Conservation (phyloP, 2,888 invertebrate species). For the Andrena chrysosceles region DNA sequence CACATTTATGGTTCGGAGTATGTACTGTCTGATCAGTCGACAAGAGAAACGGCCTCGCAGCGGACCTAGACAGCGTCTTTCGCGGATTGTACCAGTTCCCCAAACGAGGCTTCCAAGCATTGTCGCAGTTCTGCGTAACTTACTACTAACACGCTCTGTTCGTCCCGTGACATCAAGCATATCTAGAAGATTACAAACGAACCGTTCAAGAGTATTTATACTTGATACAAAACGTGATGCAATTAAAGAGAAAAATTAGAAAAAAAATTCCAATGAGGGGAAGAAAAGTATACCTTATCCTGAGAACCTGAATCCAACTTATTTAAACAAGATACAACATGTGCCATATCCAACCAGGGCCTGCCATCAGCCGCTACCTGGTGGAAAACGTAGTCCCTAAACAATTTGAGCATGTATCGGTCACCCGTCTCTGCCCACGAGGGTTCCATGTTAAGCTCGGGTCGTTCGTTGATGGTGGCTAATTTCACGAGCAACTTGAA, state of each 20-base stretch:
- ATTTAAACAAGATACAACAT: slow-evolving; percentile 97
- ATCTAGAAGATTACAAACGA: slow-evolving; percentile 87
- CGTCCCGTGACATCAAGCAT: slow-evolving; percentile 97
- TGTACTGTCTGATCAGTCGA: slow-evolving; percentile 62
- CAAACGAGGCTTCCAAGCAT: slow-evolving; percentile 96
- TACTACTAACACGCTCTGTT: slow-evolving; percentile 97
- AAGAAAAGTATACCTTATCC: slow-evolving; percentile 88
- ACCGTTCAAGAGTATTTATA: neutral
- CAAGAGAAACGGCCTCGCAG: slow-evolving; percentile 27
- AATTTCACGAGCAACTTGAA: slow-evolving; percentile 96
- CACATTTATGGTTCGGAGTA: slow-evolving; percentile 82
- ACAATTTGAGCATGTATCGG: slow-evolving; percentile 98
- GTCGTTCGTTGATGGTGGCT: slow-evolving; percentile 97
- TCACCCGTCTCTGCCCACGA: slow-evolving; percentile 99
- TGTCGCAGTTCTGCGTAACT: slow-evolving; percentile 98
- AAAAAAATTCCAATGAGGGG: neutral
- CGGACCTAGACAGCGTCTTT: slow-evolving; percentile 79
- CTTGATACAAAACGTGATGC: too few relatives aligned
- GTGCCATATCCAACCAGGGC: slow-evolving; percentile 98
- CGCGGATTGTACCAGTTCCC: slow-evolving; percentile 90
- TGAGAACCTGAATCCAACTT: slow-evolving; percentile 94
- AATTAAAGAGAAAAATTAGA: neutral
- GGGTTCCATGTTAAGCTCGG: slow-evolving; percentile 97
- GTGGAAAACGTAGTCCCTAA: slow-evolving; percentile 99
- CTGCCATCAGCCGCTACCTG: slow-evolving; percentile 96